Base-by-base conservation (phyloP, 2,888 invertebrate species). In the Philaethria dido region DNA sequence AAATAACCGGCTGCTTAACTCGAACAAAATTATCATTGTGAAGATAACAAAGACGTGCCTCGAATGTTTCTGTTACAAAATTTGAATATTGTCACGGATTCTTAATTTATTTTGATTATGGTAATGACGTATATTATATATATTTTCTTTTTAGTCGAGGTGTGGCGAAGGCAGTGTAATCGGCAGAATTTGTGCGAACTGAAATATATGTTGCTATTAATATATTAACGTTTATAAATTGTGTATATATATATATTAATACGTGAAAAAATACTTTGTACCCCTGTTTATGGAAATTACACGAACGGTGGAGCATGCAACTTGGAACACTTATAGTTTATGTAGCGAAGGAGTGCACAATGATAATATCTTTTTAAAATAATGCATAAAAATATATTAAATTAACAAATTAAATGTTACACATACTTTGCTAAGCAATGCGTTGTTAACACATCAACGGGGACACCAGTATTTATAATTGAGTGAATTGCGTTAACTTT, bases 1-100 rank as follows among this genome's bases (percentile, higher is more conserved):
- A 84, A 85, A 85, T 83, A 86, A 84, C 84, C 80, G 80, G 79
- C 78, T 74, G 74, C 75, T 84, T 84, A 85, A 86, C 85, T 82
- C 78, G 77, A 75, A 80, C 78, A 69, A 77, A 82, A 83, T 81
- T 79, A 78, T 78, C 75, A 82, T 84, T 83, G 79, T 81, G 54
- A 71, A 79, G 82, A 84, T 84, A 84, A 85, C 80, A 81, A 78
- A 80, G 79, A 85, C 85, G 83, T 82, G 86, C 82, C 84, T 84
- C 71, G 80, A 74, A 80, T 78, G 76, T 81, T 79, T 80, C 74
- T 74, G 71, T 71, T 72, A 74, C 72, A 72, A 77, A 71, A 75
- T 75, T 74, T 68, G 65, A 75, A 73, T 73, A 73, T 68, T 70
- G 72, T 74, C 75, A 71, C 75, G 72, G 69, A 73, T 69, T 70